phyloP scores from a whole-genome alignment of 2,888 invertebrate species.

The Himalopsyche japonica region DNA sequence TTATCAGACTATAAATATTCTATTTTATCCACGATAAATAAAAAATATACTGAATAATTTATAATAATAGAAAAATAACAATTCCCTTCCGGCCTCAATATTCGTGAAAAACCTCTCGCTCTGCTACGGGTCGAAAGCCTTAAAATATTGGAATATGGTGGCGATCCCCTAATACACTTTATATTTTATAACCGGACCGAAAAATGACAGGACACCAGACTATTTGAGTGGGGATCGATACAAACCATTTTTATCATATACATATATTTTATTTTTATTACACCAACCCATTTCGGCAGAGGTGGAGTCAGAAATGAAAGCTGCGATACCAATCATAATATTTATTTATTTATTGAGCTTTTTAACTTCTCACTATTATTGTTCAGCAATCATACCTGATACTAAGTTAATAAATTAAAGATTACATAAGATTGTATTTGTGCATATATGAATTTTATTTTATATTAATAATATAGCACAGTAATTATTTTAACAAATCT shows the following conservation, averaged over 20 bases:
- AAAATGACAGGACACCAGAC: not conserved
- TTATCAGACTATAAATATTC: not conserved
- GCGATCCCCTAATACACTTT: not conserved
- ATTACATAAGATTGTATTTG: no score
- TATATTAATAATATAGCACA: no score
- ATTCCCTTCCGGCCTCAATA: not conserved
- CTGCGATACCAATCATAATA: no score
- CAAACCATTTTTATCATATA: not conserved
- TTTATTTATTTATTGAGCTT: no score
- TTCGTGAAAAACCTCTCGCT: not conserved
- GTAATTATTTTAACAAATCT: no score
- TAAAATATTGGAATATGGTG: not conserved
- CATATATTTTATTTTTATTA: not conserved
- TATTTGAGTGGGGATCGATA: not conserved
- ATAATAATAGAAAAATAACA: not conserved
- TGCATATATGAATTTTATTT: no score
- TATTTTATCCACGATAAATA: not conserved
- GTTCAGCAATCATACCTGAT: no score
- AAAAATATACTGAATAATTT: not conserved
- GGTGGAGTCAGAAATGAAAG: not conserved
- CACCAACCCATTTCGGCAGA: not conserved
- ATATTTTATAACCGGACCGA: not conserved
- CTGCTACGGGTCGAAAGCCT: not conserved
- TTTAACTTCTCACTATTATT: no score
- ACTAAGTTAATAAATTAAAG: no score